Conservation (phyloP, 2,113 vertebrate species). For the Arvicanthis niloticus region DNA sequence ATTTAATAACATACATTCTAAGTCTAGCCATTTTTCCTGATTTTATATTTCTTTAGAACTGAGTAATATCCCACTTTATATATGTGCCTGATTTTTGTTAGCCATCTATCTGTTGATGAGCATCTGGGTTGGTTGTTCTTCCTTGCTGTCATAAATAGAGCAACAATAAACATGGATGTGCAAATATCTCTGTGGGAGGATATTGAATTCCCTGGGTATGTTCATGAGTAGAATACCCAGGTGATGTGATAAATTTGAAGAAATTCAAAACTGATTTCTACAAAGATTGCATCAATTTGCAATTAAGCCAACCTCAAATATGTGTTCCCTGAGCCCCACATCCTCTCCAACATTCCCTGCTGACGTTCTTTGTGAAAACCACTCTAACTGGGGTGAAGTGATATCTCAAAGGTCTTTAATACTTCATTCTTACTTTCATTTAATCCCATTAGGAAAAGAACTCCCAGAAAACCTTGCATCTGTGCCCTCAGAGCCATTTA, state of each 20-base stretch:
- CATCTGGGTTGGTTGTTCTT: neutral
- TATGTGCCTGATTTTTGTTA: neutral
- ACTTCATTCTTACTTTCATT: neutral
- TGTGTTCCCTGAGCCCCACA: neutral
- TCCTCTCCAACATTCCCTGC: neutral
- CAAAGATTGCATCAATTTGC: neutral
- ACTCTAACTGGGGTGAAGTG: neutral
- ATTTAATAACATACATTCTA: neutral
- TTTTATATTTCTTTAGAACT: neutral
- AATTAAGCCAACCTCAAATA: neutral
- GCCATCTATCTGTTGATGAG: neutral
- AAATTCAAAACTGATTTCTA: neutral
- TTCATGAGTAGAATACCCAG: neutral
- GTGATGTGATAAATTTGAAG: neutral
- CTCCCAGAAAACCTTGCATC: neutral
- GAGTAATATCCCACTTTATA: neutral
- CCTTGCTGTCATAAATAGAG: neutral
- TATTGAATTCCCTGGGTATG: neutral
- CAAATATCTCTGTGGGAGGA: neutral
- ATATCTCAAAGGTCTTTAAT: too few relatives aligned
- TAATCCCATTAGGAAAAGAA: neutral
- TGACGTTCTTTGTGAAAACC: neutral
- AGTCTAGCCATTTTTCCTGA: neutral
- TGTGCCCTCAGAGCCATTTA: neutral
- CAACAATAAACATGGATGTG: neutral